A percentile compares a stretch with the other conserved stretches of the same genome.
These are phyloP conservation scores for Panthera uncia DNA, from an alignment of 2,113 vertebrate genomes.

Conservation along the genomic window DNA sequence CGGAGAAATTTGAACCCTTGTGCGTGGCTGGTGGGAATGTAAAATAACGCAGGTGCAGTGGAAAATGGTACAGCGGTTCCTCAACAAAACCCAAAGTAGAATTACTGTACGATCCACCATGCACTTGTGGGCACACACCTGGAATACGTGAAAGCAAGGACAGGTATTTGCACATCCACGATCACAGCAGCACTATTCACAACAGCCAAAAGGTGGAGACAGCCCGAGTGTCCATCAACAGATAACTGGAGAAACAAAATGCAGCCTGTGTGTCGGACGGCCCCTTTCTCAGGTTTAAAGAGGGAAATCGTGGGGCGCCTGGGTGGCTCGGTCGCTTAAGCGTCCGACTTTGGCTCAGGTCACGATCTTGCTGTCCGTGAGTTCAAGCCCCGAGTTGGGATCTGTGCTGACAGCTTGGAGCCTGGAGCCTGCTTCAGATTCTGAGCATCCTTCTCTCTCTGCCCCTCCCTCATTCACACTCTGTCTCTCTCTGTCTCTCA, in stretches of 20 bases:
- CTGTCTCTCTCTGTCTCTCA: no score
- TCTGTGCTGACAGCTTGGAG: no score
- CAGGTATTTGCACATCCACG: background rate
- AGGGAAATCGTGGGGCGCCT: background rate
- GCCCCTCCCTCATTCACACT: no score
- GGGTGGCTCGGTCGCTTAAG: no score
- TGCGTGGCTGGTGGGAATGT: background rate
- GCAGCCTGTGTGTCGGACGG: fast-evolving
- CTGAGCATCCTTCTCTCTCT: no score
- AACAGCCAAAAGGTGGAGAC: background rate
- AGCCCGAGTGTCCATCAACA: background rate
- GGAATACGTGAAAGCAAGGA: background rate
- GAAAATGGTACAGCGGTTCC: background rate
- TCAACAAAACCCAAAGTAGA: background rate
- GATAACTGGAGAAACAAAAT: background rate
- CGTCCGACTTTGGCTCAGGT: no score
- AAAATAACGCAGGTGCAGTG: background rate
- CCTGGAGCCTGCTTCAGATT: no score
- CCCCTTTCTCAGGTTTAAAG: background rate
- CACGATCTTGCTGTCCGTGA: no score
- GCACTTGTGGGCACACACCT: background rate
- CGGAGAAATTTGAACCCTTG: background rate
- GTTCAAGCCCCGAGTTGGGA: no score
- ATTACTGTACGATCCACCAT: background rate
- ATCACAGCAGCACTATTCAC: background rate